These are phyloP conservation scores for Tortricodes alternella DNA, from an alignment of 2,888 invertebrate genomes.

Conservation along the genomic window DNA sequence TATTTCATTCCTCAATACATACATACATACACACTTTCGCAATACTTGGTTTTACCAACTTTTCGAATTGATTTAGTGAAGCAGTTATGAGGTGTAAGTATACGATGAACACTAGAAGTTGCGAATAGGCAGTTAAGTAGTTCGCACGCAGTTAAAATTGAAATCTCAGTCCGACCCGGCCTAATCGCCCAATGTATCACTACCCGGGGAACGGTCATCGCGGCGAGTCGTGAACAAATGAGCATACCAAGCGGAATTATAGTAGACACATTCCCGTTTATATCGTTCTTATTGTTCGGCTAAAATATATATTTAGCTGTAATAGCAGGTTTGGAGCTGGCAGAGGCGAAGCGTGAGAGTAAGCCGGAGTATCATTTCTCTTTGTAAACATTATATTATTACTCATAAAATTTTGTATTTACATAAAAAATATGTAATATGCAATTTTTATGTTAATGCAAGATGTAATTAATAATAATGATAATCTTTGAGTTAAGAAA, in stretches of 20 bases:
- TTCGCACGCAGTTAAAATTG: background rate
- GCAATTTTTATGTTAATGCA: no score
- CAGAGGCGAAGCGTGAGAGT: background rate
- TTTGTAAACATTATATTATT: no score
- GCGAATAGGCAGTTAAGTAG: background rate
- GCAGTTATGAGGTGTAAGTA: slow-evolving; percentile 13
- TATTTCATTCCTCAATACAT: no score
- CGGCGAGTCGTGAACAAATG: slow-evolving; percentile 8
- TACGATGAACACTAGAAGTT: slow-evolving; percentile 1
- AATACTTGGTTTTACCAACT: slow-evolving; percentile 1
- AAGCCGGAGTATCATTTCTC: no score
- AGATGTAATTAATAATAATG: no score
- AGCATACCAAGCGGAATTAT: slow-evolving; percentile 14
- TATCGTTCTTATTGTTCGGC: background rate
- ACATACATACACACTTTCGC: slow-evolving; percentile 1
- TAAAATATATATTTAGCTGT: slow-evolving; percentile 15
- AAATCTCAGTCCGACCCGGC: background rate
- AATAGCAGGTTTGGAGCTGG: background rate
- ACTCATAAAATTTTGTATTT: no score
- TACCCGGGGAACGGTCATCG: slow-evolving; percentile 6
- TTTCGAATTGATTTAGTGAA: slow-evolving; percentile 10
- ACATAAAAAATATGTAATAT: no score
- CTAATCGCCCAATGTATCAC: slow-evolving; percentile 9
- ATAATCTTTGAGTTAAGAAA: no score
- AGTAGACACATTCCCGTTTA: slow-evolving; percentile 15